Percentiles rank a stretch among this genome's conserved stretches.
Evolutionary conservation across 2,113 vertebrate genomes (phyloP).

Genomic region (Menura novaehollandiae): DNA sequence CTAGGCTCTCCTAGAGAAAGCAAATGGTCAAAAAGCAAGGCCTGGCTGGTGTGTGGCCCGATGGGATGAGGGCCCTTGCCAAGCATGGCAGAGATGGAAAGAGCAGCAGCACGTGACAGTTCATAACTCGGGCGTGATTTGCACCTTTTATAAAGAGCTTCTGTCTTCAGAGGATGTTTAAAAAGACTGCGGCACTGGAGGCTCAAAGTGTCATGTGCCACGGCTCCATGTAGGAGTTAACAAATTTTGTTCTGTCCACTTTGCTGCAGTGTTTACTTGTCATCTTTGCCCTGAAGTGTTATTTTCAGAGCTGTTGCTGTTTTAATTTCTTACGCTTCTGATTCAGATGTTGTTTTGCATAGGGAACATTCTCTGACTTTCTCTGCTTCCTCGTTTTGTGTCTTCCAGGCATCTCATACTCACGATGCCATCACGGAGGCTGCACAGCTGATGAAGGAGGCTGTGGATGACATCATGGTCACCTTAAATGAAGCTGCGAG

Average conservation of each 20-base stretch:
- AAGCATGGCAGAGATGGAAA: neutral
- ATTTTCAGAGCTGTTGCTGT: neutral
- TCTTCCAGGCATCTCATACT: conserved; percentile 87
- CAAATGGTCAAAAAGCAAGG: neutral
- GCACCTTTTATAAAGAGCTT: fast-evolving
- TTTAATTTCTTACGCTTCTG: neutral
- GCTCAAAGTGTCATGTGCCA: neutral
- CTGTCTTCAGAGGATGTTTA: neutral
- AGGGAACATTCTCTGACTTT: neutral
- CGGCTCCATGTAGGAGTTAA: neutral
- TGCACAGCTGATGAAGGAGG: conserved; percentile 95
- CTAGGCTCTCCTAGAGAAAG: neutral
- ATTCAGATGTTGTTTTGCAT: fast-evolving
- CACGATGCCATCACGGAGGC: conserved; percentile 95
- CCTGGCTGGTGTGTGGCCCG: neutral
- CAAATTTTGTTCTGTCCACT: neutral
- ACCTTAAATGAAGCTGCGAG: conserved; percentile 96
- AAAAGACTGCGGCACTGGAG: neutral
- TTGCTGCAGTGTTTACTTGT: neutral
- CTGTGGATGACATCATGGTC: conserved; percentile 97
- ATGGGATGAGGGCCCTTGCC: neutral
- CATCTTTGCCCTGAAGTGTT: neutral
- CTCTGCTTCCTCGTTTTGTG: neutral
- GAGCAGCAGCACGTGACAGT: neutral
- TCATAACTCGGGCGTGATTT: neutral